Evolutionary conservation across 2,797 vertebrate species (phyloP).

Genomic region (Benthosema pterotum): DNA sequence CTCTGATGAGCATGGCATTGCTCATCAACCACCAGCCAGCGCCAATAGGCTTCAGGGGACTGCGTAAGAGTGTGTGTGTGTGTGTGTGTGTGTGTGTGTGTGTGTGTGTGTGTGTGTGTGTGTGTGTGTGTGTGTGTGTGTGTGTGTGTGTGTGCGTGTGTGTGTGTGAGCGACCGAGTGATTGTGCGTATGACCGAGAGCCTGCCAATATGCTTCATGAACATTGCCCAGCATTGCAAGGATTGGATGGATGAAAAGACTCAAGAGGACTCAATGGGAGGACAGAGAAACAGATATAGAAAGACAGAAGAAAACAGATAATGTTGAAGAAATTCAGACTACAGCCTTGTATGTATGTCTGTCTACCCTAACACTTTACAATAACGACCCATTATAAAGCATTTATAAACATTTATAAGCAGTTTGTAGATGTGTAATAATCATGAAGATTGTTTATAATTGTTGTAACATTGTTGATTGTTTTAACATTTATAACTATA

Average conservation of each 20-base stretch:
- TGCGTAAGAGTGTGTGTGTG: slow-evolving; percentile 3
- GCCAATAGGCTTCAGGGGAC: slow-evolving; percentile 43
- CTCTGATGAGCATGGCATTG: slow-evolving; percentile 59
- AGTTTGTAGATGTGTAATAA: too few species aligned
- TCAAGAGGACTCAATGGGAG: slow-evolving; percentile 28
- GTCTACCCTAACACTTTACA: too few species aligned
- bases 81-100: slow-evolving; percentile 3
- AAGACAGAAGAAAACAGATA: slow-evolving; percentile 7
- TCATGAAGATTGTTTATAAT: too few species aligned
- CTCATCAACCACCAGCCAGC: slow-evolving; percentile 59
- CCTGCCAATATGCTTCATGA: slow-evolving; percentile 59
- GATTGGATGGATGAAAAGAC: slow-evolving; percentile 29
- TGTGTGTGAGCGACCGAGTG: not conserved
- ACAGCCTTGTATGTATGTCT: too few species aligned
- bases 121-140: slow-evolving; percentile 21
- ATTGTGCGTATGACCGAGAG: not conserved
- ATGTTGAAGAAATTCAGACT: not conserved
- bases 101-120: slow-evolving; percentile 17
- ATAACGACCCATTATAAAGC: too few species aligned
- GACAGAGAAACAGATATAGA: not conserved
- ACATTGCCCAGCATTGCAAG: slow-evolving; percentile 55
- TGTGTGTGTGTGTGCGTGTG: too few species aligned
- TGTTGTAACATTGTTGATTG: too few species aligned
- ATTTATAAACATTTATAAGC: too few species aligned
- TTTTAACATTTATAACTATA: too few species aligned